phyloP scores from a whole-genome alignment of 2,113 vertebrate genomes.

The Tragelaphus imberbis region DNA sequence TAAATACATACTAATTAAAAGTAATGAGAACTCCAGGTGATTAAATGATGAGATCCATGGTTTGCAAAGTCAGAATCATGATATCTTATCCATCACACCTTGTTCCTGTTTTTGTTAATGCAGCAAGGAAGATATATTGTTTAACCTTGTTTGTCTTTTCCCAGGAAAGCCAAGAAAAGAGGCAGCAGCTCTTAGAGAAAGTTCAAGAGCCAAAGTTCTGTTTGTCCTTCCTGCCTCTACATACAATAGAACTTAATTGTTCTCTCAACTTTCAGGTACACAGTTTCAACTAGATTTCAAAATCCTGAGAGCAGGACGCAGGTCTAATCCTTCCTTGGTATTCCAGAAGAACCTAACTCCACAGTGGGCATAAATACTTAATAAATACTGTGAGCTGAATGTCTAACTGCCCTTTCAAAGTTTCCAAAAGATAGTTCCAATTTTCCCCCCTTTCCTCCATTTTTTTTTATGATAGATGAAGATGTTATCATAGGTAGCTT shows the following conservation, averaged over 20 bases:
- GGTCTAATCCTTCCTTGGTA: neutral
- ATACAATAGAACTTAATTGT: slow-evolving; percentile 24
- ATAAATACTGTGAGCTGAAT: neutral
- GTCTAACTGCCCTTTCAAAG: neutral
- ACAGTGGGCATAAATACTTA: neutral
- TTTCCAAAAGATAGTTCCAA: neutral
- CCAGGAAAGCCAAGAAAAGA: slow-evolving; percentile 52
- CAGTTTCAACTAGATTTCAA: neutral
- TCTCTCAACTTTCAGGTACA: neutral
- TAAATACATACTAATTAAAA: slow-evolving; percentile 17
- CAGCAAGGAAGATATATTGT: slow-evolving; percentile 32
- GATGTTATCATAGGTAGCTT: neutral
- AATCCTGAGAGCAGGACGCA: neutral
- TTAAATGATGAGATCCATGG: neutral
- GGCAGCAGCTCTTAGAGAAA: slow-evolving; percentile 19
- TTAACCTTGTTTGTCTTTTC: slow-evolving; percentile 53
- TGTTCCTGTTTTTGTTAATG: slow-evolving; percentile 61
- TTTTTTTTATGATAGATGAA: neutral
- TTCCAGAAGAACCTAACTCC: neutral
- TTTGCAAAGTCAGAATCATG: neutral
- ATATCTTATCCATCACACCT: slow-evolving; percentile 3
- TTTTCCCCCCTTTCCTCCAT: neutral
- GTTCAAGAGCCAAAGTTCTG: slow-evolving; percentile 19
- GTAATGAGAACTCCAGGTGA: neutral
- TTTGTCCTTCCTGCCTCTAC: slow-evolving; percentile 49